These are phyloP conservation scores for Helarctos malayanus DNA, from an alignment of 2,797 vertebrate genomes.

Conservation along the genomic window DNA sequence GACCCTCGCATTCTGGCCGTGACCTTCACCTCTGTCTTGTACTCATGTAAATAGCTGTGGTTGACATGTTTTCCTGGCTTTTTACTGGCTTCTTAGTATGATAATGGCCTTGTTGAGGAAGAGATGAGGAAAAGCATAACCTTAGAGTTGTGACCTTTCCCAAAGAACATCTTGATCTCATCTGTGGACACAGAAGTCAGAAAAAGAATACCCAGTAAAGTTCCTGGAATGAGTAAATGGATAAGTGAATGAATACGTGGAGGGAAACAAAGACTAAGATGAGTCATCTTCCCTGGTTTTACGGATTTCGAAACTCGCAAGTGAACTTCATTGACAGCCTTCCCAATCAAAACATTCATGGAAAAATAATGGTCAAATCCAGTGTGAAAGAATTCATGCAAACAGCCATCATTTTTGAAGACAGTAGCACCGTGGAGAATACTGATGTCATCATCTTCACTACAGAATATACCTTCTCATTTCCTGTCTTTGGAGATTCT, in stretches of 20 bases:
- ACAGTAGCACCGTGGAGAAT: slow-evolving; percentile 86
- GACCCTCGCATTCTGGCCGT: no score
- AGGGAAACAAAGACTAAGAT: not conserved
- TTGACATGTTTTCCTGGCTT: not conserved
- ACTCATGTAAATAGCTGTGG: not conserved
- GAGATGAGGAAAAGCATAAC: not conserved
- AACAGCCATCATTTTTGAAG: slow-evolving; percentile 87
- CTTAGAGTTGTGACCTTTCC: not conserved
- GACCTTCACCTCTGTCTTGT: no score
- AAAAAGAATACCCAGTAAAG: not conserved
- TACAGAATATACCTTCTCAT: slow-evolving; percentile 89
- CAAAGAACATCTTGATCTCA: not conserved
- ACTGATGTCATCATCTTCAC: slow-evolving; percentile 89
- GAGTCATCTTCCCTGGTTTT: not conserved
- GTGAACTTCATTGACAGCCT: slow-evolving; percentile 88
- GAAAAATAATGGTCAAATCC: slow-evolving; percentile 87
- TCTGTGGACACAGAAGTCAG: not conserved
- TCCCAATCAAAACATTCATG: slow-evolving; percentile 88
- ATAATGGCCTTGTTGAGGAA: not conserved
- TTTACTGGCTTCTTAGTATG: not conserved
- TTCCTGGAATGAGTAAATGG: not conserved
- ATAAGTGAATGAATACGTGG: not conserved
- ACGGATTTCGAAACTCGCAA: slow-evolving; percentile 87
- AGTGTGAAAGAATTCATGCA: slow-evolving; percentile 88
- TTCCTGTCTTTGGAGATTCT: slow-evolving; percentile 89